Percentiles rank a stretch among this genome's conserved stretches.
Evolutionary conservation across 2,888 invertebrate species (phyloP).

Genomic region (Xanthorhoe spadicearia): DNA sequence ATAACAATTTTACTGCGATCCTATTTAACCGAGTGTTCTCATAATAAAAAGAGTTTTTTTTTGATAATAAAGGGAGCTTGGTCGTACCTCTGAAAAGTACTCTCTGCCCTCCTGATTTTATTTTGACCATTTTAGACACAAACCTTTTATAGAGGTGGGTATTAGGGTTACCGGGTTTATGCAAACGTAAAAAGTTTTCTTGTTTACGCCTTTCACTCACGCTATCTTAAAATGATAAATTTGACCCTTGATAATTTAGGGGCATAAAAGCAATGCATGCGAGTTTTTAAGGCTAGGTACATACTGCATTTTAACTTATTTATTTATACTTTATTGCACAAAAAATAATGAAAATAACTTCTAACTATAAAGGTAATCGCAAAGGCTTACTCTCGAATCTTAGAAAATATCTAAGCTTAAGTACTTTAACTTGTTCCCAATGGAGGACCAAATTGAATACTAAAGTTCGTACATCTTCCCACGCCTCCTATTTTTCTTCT

Average conservation of each 20-base stretch:
- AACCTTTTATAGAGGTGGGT: constrained; percentile 32
- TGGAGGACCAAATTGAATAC: constrained; percentile 32
- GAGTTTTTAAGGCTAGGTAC: not conserved
- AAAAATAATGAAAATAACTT: too few relatives aligned
- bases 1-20: constrained; percentile 47
- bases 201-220: constrained; percentile 14
- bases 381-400: not conserved
- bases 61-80: constrained; percentile 47
- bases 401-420: not conserved
- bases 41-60: constrained; percentile 53
- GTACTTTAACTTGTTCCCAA: constrained; percentile 10
- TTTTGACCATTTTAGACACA: constrained; percentile 49
- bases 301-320: not conserved
- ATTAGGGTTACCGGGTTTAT: constrained; percentile 30
- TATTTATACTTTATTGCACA: too few relatives aligned
- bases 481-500: constrained; percentile 45
- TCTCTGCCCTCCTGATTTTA: constrained; percentile 46
- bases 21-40: constrained; percentile 44
- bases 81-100: constrained; percentile 42
- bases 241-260: not conserved
- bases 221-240: constrained; percentile 29
- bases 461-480: constrained; percentile 38
- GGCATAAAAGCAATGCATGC: not conserved
- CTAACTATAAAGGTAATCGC: too few relatives aligned
- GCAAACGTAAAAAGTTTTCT: constrained; percentile 33